Percentiles rank a stretch among this genome's conserved stretches.
Conservation (phyloP, 2,113 vertebrate species). For the Poeciliopsis retropinna region DNA sequence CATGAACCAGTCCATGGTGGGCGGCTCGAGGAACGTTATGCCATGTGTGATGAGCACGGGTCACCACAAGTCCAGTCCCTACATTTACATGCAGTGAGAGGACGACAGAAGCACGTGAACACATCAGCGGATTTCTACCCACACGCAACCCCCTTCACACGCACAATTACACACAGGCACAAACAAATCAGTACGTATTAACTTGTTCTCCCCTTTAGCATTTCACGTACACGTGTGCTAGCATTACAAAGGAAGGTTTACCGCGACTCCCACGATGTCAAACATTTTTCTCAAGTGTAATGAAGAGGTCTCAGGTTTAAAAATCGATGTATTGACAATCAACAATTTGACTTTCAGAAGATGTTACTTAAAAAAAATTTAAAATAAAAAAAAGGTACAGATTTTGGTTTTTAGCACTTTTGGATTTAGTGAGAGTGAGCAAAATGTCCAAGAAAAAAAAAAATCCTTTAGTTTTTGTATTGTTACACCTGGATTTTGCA, state of each 20-base stretch:
- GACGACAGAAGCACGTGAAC: background rate
- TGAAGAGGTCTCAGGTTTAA: slow-evolving; percentile 72
- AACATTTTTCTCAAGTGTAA: slow-evolving; percentile 35
- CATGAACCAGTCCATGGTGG: slow-evolving; percentile 59
- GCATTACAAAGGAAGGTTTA: slow-evolving; percentile 38
- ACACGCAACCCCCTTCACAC: background rate
- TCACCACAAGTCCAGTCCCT: slow-evolving; percentile 75
- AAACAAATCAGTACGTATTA: slow-evolving; percentile 42
- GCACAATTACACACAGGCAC: slow-evolving; percentile 2
- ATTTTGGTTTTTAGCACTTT: slow-evolving; percentile 75
- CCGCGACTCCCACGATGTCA: slow-evolving; percentile 48
- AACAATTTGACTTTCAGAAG: slow-evolving; percentile 34
- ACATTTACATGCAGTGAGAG: slow-evolving; percentile 76
- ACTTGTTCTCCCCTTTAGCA: slow-evolving; percentile 8
- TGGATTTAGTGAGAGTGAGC: slow-evolving; percentile 62
- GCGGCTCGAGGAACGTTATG: slow-evolving; percentile 78
- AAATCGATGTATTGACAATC: slow-evolving; percentile 67
- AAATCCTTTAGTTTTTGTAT: slow-evolving; percentile 48
- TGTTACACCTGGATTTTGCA: slow-evolving; percentile 45
- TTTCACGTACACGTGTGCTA: slow-evolving; percentile 50
- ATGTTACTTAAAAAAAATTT: slow-evolving; percentile 39
- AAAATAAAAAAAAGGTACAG: slow-evolving; percentile 23
- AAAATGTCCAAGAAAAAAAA: slow-evolving; percentile 56
- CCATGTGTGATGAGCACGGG: slow-evolving; percentile 73
- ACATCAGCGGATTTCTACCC: slow-evolving; percentile 10